Evolutionary conservation across 2,113 vertebrate species (phyloP).

Genomic region (Nothobranchius furzeri): DNA sequence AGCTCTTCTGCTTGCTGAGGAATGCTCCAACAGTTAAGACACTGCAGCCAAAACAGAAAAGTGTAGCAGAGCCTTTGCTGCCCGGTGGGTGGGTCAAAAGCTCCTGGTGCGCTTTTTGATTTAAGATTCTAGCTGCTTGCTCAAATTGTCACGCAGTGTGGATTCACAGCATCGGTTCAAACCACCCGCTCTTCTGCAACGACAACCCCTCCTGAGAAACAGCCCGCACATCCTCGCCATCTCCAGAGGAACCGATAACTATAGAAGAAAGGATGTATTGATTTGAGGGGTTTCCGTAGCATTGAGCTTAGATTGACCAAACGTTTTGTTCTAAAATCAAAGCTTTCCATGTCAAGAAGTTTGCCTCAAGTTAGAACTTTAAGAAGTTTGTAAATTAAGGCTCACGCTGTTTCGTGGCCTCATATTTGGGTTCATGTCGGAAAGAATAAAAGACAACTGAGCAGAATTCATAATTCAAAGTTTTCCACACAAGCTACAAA

Average conservation of each 20-base stretch:
- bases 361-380: no score
- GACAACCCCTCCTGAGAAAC: constrained; percentile 24
- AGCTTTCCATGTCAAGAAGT: no score
- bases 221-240: constrained; percentile 29
- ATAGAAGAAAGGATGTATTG: constrained; percentile 27
- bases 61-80: constrained; percentile 18
- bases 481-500: no score
- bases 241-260: constrained; percentile 40
- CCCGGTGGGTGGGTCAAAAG: constrained; percentile 43
- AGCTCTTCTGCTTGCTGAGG: constrained; percentile 46
- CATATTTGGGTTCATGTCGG: no score
- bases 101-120: constrained; percentile 46
- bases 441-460: no score
- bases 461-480: no score
- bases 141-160: constrained; percentile 45
- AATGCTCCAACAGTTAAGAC: constrained; percentile 29
- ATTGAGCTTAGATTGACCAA: constrained; percentile 13
- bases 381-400: no score
- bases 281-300: constrained; percentile 29
- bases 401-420: no score
- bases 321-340: no score
- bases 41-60: constrained; percentile 27
- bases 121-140: constrained; percentile 47
- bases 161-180: constrained; percentile 64
- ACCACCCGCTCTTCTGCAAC: constrained; percentile 26